Base-by-base conservation (phyloP, 1,140 invertebrate genomes). In the Diabrotica virgifera region DNA sequence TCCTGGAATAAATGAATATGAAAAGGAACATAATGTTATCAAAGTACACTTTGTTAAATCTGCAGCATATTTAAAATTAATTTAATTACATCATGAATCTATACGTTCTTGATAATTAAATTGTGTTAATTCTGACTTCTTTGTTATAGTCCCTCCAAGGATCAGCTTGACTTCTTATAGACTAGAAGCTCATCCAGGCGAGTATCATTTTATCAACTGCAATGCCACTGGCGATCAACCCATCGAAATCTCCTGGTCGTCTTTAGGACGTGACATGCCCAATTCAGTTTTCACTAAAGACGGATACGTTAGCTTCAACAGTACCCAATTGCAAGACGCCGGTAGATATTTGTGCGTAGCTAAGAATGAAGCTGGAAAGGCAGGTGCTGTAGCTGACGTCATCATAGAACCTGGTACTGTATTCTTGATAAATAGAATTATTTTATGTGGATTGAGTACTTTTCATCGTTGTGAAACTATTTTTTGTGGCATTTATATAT, bases 261-360 rank as follows among this genome's bases (percentile, higher is more conserved):
- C 89, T 36, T 82, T 90, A 14, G 84, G 83, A 52, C 82, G 86
- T 54, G 75, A 76, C 24, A 78, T 93, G 63, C 88, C 93, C 0
- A 80, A 82, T 69, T 84, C 84, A 5, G 85, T 88, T 5, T 78
- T 78, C 59, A 79, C 82, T 8, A 73, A 80, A 5, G 80, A 80
- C 11, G 82, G 82, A 2, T 74, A 80, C 2, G 74, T 92, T 11
- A 83, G 87, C 72, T 95, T 96, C 82, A 81, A 84, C 46, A 84
- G 87, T 62, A 94, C 95, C 53, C 86, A 87, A 53, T 85, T 89
- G 4, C 85, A 86, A 6, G 94, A 97, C 77, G 90, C 92, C 24
- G 95, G 95, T 12, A 84, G 86, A 63, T 97, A 97, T 73, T 83
- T 88, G 4, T 97, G 95, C 76, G 85, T 85, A 46, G 94, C 93